A percentile compares a stretch with the other conserved stretches of the same genome.
Evolutionary conservation across 2,113 vertebrate species (phyloP).

Genomic region (Triplophysa dalaica): DNA sequence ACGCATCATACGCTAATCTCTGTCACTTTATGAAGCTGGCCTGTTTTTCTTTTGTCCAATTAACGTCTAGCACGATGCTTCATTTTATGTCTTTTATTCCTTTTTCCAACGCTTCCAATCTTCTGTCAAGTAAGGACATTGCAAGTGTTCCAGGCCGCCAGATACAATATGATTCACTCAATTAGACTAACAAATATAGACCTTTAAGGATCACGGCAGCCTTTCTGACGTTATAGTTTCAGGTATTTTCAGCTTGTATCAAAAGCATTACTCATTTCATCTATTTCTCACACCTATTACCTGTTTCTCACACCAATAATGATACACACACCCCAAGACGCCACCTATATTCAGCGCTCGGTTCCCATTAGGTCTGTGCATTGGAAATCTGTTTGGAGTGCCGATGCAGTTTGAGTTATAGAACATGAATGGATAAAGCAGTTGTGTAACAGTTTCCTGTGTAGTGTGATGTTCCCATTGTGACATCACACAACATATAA

Average conservation of each 20-base stretch:
- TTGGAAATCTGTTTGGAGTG: neutral
- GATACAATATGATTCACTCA: conserved; percentile 1
- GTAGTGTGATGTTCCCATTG: conserved; percentile 34
- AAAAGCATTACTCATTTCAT: neutral
- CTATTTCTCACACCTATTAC: neutral
- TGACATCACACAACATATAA: conserved; percentile 53
- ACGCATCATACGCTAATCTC: neutral
- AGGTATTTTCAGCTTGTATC: neutral
- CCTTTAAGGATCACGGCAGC: conserved; percentile 12
- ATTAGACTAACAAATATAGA: conserved; percentile 23
- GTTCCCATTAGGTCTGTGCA: neutral
- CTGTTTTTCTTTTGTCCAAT: neutral
- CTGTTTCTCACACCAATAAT: conserved; percentile 2
- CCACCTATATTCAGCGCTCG: neutral
- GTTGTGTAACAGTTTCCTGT: conserved; percentile 27
- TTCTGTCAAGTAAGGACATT: neutral
- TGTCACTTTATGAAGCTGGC: neutral
- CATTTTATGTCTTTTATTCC: neutral
- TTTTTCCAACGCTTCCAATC: neutral
- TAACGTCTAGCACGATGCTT: neutral
- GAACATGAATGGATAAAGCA: conserved; percentile 20
- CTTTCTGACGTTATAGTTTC: neutral
- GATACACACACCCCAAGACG: neutral
- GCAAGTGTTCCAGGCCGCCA: neutral
- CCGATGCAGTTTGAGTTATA: neutral